Percentiles rank a stretch among this genome's conserved stretches.
These are phyloP conservation scores for Chamaetylas fuelleborni DNA, from an alignment of 2,113 vertebrate species.

Conservation along the genomic window DNA sequence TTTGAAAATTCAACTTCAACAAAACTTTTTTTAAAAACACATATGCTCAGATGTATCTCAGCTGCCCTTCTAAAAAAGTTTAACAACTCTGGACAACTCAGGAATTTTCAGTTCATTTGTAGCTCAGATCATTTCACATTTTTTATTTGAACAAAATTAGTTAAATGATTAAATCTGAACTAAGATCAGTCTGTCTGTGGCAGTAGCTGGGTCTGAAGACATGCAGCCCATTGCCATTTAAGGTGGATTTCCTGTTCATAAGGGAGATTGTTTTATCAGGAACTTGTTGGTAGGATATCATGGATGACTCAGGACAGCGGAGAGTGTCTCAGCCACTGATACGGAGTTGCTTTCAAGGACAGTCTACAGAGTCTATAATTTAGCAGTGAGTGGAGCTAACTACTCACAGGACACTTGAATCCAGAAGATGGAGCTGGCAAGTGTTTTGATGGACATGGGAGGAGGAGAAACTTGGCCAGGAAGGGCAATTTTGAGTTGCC, in stretches of 20 bases:
- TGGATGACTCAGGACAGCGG: neutral
- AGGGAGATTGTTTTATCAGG: neutral
- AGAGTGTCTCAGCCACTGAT: neutral
- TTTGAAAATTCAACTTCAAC: neutral
- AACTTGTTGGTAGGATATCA: neutral
- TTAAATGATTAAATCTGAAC: neutral
- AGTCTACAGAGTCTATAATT: neutral
- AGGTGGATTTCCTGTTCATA: neutral
- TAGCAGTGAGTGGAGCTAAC: neutral
- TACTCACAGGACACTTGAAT: neutral
- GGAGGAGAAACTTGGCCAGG: neutral
- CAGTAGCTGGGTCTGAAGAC: neutral
- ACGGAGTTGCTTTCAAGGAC: neutral
- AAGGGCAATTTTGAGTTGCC: neutral
- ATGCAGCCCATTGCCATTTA: neutral
- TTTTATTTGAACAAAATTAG: neutral
- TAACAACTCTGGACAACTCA: neutral
- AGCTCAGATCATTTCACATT: neutral
- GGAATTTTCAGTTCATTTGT: neutral
- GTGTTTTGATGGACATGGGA: neutral
- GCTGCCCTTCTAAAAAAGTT: neutral
- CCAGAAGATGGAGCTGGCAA: neutral
- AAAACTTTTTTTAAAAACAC: neutral
- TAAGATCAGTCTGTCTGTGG: neutral
- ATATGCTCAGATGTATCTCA: neutral